Evolutionary conservation across 2,888 invertebrate genomes (phyloP), one percentile per base, ranked within the genome.

Genomic region (Melinaea menophilus): DNA sequence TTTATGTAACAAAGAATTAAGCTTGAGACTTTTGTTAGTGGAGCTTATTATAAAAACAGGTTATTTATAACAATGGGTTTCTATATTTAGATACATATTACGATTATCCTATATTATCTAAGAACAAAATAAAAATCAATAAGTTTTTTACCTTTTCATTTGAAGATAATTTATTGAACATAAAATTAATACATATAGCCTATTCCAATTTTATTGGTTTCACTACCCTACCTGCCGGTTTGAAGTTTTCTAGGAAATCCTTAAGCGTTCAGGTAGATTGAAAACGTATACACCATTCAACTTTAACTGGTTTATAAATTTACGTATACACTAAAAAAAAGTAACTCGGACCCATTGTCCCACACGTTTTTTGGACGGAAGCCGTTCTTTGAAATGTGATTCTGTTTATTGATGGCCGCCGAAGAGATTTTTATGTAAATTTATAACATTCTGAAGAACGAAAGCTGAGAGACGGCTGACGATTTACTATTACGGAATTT

Each of bases 401-500:
- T 79, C 76, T 81, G 79, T 85, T 81, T 81, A 84, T 82, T 73
- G 78, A 76, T 73, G 69, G 71, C 72, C 66, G 75, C 74, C 73
- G 81, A 84, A 83, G 84, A 61, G 80, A 86, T 84, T 84, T 79
- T 79, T 77, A 80, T 82, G 79, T 79, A 79, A 77, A 84, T 84
- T 74, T 69, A 72, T 78, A 83, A 79, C 76, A 75, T 79, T 74
- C 57, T 66, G 31, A 51, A 51, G 9, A 31, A 31, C 22, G 51
- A 51, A 51, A 51, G 31, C 31, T 31, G 11, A 51, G 31, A 41
- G 11, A 41, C 46, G 33, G 71, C 71, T 66, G 57, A 59, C 65
- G 71, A 64, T 69, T 56, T 41, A 51, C 34, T 33, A 12, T 41
- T n/a, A 60, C 54, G 47, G 56, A 63, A 59, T 57, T 58, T 13